Base-by-base conservation (phyloP, 2,888 invertebrate species). In the Sialis lutaria region DNA sequence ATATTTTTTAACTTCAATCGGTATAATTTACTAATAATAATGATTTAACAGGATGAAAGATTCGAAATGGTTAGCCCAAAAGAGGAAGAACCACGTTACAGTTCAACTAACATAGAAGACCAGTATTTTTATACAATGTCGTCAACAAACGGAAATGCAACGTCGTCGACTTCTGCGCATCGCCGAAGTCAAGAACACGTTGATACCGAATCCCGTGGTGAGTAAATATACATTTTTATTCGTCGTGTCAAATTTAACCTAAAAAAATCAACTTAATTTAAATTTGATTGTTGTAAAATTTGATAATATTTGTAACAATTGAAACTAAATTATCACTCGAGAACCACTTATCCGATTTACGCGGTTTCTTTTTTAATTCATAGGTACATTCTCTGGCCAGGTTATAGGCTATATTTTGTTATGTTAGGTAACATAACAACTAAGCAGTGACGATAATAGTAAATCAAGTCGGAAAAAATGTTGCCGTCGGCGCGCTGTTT, bases 201-300 rank as follows among this genome's bases (percentile, higher is more conserved):
- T 59, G 75, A 76, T 57, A 68, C 70, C 55, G 74, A 75, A 31
- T 33, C 47, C 58, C 72, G 77, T 77, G 77, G 79, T 77, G 4
- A 35, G 35, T 10, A 10, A n/a, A n/a, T 35, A 35, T 35, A 35
- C 35, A 35, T 35, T 9, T 35, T 22, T 22, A 22, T 22, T 22
- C 4, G 4, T 22, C 4, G 22, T 22, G 22, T 22, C 22, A 22
- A 22, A 22, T 22, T 10, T 35, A 42, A 30, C 10, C 22, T 42
- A 30, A 42, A 6, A 31, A 30, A 42, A 42, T 9, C 42, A 7
- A 13, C 13, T 13, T 8, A 9, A 40, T 8, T 8, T 13, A 13
- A 8, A 40, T 13, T n/a, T 39, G 8, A 39, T 40, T 39, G 39
- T 40, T 46, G 41, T 41, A 44, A 40, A 45, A 33, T 44, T 45